A percentile compares a stretch with the other conserved stretches of the same genome.
Conservation (phyloP, 2,113 vertebrate genomes). For the Rhinoptilus africanus region DNA sequence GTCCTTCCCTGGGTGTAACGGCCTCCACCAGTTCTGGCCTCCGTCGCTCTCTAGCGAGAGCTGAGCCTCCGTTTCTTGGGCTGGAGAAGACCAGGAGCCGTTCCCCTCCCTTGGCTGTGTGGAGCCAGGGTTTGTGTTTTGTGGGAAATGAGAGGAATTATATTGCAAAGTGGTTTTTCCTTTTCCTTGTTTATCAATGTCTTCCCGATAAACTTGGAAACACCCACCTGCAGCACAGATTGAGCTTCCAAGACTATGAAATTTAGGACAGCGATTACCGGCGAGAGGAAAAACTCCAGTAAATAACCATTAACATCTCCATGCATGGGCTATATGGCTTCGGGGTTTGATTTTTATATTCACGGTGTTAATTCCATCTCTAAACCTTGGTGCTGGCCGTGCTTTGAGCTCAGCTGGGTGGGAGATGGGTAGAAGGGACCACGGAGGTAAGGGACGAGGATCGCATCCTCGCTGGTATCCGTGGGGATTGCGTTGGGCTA, state of each 20-base stretch:
- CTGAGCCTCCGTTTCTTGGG: background rate
- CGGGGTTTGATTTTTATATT: background rate
- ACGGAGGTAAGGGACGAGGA: background rate
- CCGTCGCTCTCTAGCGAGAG: background rate
- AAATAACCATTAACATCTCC: background rate
- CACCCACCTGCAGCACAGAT: background rate
- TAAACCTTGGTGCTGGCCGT: background rate
- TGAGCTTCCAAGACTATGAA: background rate
- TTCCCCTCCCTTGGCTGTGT: accelerated
- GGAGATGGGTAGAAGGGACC: background rate
- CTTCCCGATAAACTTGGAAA: background rate
- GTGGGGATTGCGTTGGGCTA: background rate
- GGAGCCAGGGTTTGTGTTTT: background rate
- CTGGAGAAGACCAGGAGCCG: background rate
- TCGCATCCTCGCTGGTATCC: background rate
- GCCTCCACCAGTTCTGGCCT: too few relatives aligned
- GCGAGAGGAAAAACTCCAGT: background rate
- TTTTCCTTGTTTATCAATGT: background rate
- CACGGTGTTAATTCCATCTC: accelerated
- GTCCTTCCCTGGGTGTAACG: background rate
- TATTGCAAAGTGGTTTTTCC: background rate
- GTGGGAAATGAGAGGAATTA: background rate
- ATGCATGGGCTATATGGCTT: background rate
- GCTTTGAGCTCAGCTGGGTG: background rate
- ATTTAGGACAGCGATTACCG: background rate